Evolutionary conservation across 2,888 invertebrate species (phyloP), one percentile per base, ranked within the genome.

Genomic region (Ectobius pallidus): DNA sequence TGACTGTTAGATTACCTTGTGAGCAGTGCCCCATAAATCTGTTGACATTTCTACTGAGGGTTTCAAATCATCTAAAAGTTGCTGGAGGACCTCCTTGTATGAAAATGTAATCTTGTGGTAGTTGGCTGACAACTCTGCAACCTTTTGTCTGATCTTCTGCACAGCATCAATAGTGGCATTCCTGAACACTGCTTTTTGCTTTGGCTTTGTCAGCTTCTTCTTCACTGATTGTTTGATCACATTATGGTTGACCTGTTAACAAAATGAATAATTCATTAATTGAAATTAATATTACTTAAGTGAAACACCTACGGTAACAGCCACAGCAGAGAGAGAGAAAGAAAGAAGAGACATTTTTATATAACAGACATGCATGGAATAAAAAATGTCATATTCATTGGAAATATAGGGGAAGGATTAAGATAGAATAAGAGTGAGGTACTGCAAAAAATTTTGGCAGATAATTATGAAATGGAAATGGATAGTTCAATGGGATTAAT

Each of bases 61-160:
- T 42, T 74, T 75, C 11, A 76, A 58, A 69, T 75, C 73, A 39
- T 75, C 75, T 11, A 72, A 16, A 6, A 76, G 71, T 46, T 75
- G 71, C n/a, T 69, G 69, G 11, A 76, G 61, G 30, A 76, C 14
- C 2, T 65, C 22, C 44, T 71, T 69, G 18, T 74, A 74, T 2
- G 61, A 27, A 20, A 63, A 22, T 11, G 72, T 71, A 16, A 70
- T 58, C 42, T 71, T 72, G 32, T 73, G 68, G 63, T 75, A 76
- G 1, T 67, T 68, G 2, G 71, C 52, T 11, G 76, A 58, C 1
- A 76, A 69, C 20, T 55, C 30, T 1, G 58, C 25, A 18, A 76
- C 39, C 46, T 70, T 74, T 9, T 72, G 34, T 27, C 71, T 65
- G 16, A 76, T 76, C n/a, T 68, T 70, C 46, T 71, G 52, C 16